Base-by-base conservation (phyloP, 2,797 vertebrate species). In the Myotis daubentonii region DNA sequence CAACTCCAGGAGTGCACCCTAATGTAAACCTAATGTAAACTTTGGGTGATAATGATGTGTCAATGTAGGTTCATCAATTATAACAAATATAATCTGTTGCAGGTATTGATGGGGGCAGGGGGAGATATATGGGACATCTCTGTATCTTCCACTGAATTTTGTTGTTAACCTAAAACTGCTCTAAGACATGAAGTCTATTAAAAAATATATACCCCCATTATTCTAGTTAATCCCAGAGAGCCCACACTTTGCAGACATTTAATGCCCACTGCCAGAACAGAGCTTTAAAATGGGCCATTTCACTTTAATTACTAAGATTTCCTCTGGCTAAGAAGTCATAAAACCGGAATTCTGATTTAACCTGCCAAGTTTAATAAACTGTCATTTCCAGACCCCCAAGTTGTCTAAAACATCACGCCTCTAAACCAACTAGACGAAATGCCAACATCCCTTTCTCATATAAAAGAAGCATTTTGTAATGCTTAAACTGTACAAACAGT, bases 301-400 rank as follows among this genome's bases (percentile, higher is more conserved):
- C 47, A 78, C 36, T 71, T 36, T 65, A 71, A 95, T 70, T 65
- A 91, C 44, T 88, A 68, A 92, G 82, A 92, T 89, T 51, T 83
- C 30, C 19, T 66, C 62, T 71, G n/a, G 60, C 79, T 71, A 84
- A 92, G 36, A 78, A 84, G 28, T 11, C 72, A 49, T 33, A 30
- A 17, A 49, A 66, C 10, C 66, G 3, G 36, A 53, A 8, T 28
- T 75, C 55, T 51, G 41, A 60, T 47, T 38, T 44, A 71, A 62
- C 44, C 55, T 83, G 53, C 38, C 38, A 68, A 44, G n/a, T 41
- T 82, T 79, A 20, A 30, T 12, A 30, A 87, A 85, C 0, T 7
- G 81, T 75, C 66, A 65, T 72, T 55, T 57, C 65, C 33, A 44
- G 65, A 47, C 22, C 36, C 55, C 30, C 4, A 78, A 30, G 3